Evolutionary conservation across 1,140 invertebrate species (phyloP), one percentile per base, ranked within the genome.

Genomic region (Leptinotarsa defecta): DNA sequence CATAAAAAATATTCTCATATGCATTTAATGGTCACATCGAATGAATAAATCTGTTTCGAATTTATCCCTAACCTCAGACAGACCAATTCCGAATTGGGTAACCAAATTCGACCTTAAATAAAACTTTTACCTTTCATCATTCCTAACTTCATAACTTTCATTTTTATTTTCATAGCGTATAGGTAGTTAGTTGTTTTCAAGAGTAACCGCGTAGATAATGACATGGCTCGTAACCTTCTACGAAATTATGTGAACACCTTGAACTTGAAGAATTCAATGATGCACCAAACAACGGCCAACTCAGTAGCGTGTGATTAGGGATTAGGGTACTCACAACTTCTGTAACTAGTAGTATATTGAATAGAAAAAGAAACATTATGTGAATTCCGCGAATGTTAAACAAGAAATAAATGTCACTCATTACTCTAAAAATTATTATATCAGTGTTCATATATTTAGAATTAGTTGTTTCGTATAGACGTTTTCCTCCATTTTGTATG

Each of bases 231-330:
- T 57, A 57, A 57, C 52, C 52, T 57, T 57, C 52, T 57, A 57
- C 52, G n/a, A 57, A 57, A 57, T 57, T 57, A 57, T 57, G 52
- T n/a, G 52, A 57, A 57, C 52, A 57, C 52, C 52, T 57, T 57
- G 52, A 57, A 57, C 52, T 57, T 57, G 52, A 57, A 57, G 52
- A 57, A 2, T 57, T 57, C 52, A 57, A n/a, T 57, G 17, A 57
- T 19, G 52, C 15, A 57, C n/a, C 52, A 57, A n/a, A 15, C 15
- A 19, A 57, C 6, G 52, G 4, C 17, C 52, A 17, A 57, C 15
- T 57, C 52, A 57, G 52, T 57, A 57, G 52, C 52, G 52, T 15
- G 52, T 57, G 13, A 15, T 57, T 43, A 19, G 52, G 52, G 11
- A 13, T 57, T 43, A 19, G 52, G 52, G 52, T 17, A 19, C 52